phyloP scores from a whole-genome alignment of 2,113 vertebrate genomes.

The Ophthalmolycus amberensis region DNA sequence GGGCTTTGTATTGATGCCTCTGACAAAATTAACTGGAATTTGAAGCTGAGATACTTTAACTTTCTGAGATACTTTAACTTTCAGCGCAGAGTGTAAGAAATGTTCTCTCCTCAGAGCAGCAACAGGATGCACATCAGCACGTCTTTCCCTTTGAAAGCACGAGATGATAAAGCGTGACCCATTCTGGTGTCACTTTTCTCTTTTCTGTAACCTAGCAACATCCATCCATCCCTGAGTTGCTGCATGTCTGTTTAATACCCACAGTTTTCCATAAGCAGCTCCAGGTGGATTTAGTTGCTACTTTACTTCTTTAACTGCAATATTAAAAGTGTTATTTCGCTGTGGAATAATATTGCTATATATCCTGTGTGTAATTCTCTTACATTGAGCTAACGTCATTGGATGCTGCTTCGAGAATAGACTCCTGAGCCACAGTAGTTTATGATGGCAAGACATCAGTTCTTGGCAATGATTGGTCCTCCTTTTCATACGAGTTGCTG shows the following conservation, averaged over 20 bases:
- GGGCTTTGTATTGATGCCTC: background rate
- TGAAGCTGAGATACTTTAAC: too few species aligned
- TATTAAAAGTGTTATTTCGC: background rate
- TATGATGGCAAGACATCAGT: background rate
- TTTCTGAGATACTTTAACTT: too few species aligned
- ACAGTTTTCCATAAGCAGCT: conserved; percentile 3
- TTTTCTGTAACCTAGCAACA: conserved; percentile 32
- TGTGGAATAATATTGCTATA: background rate
- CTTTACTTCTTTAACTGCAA: background rate
- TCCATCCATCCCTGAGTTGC: background rate
- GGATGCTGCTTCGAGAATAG: background rate
- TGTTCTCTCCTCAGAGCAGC: too few species aligned
- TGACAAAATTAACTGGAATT: conserved; percentile 13
- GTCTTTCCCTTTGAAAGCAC: too few species aligned
- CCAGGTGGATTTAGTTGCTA: background rate
- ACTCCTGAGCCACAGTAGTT: background rate
- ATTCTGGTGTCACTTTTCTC: too few species aligned
- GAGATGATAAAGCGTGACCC: too few species aligned
- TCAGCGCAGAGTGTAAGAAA: too few species aligned
- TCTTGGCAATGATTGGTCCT: background rate
- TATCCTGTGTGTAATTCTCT: background rate
- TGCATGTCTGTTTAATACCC: conserved; percentile 7
- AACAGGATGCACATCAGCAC: too few species aligned
- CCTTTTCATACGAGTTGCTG: background rate
- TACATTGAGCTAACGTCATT: background rate